Conservation (phyloP, 2,888 invertebrate genomes). For the Nasonia oneida region DNA sequence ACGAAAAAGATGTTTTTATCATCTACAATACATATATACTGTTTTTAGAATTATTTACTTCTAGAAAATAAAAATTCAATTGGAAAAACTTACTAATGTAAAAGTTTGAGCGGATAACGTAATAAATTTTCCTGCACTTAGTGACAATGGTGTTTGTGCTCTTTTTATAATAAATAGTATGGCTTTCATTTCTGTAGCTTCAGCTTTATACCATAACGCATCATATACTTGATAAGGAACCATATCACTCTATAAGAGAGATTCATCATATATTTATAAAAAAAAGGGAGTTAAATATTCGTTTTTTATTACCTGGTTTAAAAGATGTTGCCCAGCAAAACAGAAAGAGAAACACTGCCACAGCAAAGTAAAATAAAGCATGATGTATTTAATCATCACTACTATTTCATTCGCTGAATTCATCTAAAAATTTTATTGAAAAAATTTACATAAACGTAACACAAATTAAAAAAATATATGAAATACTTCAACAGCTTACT, state of each 20-base stretch:
- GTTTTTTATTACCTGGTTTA: conserved; percentile 61
- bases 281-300: not conserved
- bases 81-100: conserved; percentile 1
- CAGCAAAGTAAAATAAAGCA: conserved; percentile 29
- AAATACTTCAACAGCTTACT: not conserved
- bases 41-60: not conserved
- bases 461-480: not conserved
- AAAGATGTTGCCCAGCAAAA: conserved; percentile 67
- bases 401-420: conserved; percentile 25
- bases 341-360: conserved; percentile 66
- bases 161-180: conserved; percentile 40
- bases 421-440: conserved; percentile 53
- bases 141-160: conserved; percentile 46
- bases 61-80: not conserved
- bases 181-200: conserved; percentile 39
- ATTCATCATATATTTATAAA: not conserved
- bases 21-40: conserved; percentile 49
- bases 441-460: not conserved
- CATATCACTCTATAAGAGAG: conserved; percentile 38
- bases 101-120: conserved; percentile 47
- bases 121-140: conserved; percentile 55
- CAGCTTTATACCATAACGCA: conserved; percentile 50
- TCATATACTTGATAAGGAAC: conserved; percentile 46
- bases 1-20: conserved; percentile 61
- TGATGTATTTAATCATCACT: conserved; percentile 60